These are phyloP conservation scores for Bicyclus anynana DNA, from an alignment of 1,140 invertebrate species.

Conservation along the genomic window DNA sequence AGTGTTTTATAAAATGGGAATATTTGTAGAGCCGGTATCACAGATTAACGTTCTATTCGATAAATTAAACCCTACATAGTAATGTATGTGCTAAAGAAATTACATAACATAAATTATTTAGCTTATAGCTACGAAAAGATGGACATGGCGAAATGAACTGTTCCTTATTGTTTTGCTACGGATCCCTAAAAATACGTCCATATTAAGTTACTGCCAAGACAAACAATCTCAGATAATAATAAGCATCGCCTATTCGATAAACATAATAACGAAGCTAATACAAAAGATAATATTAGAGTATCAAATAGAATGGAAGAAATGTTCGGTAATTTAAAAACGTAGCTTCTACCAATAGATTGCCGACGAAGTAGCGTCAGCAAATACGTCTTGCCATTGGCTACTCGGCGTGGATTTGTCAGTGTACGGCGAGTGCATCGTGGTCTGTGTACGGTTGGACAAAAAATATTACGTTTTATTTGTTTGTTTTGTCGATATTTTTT, in stretches of 20 bases:
- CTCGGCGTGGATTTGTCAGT: constrained; percentile 43
- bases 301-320: constrained; percentile 24
- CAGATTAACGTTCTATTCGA: no score
- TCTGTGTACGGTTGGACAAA: constrained; percentile 22
- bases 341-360: constrained; percentile 27
- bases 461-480: constrained; percentile 1
- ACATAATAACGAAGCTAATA: constrained; percentile 12
- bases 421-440: constrained; percentile 26
- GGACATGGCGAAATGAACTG: no score
- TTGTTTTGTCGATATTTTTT: no score
- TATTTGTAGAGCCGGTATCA: no score
- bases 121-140: no score
- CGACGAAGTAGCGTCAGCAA: constrained; percentile 38
- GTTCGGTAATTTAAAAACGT: constrained; percentile 34
- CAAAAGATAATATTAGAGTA: constrained; percentile 13
- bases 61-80: no score
- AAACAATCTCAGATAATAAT: neutral
- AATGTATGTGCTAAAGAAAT: no score
- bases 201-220: no score
- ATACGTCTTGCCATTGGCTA: constrained; percentile 44
- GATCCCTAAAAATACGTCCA: no score
- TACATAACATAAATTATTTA: no score
- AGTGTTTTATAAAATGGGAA: no score
- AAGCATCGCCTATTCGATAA: neutral
- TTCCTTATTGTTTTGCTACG: no score